A percentile compares a stretch with the other conserved stretches of the same genome.
These are phyloP conservation scores for Gonatopus flavifemur DNA, from an alignment of 1,140 invertebrate genomes.

Conservation along the genomic window DNA sequence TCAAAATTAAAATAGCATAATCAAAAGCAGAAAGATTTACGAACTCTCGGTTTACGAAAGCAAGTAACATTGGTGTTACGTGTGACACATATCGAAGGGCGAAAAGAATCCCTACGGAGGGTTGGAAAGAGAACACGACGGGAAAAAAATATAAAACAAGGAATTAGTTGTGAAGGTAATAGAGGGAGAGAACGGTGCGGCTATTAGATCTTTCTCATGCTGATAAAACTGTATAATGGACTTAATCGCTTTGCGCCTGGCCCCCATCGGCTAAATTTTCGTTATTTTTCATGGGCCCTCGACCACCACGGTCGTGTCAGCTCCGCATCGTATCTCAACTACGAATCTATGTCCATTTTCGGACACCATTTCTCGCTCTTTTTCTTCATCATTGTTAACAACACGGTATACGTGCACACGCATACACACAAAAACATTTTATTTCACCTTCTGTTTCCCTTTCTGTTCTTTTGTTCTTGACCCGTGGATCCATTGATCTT, in stretches of 20 bases:
- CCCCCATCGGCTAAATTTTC: constrained; percentile 52
- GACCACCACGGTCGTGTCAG: constrained; percentile 17
- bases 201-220: constrained; percentile 59
- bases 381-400: no score
- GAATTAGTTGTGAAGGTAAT: no score
- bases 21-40: no score
- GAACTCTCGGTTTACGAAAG: no score
- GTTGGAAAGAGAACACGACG: no score
- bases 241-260: constrained; percentile 53
- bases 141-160: no score
- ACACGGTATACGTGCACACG: no score
- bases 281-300: constrained; percentile 56
- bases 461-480: constrained; percentile 21
- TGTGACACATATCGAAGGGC: no score
- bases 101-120: no score
- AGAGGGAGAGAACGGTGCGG: constrained; percentile 11
- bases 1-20: no score
- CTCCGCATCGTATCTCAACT: constrained; percentile 30
- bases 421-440: no score
- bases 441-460: constrained; percentile 8
- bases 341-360: constrained; percentile 28
- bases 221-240: constrained; percentile 57
- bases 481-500: constrained; percentile 34
- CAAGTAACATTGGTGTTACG: no score
- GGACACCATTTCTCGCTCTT: neutral